Evolutionary conservation across 2,888 invertebrate genomes (phyloP).

Genomic region (Drosophila quinaria): DNA sequence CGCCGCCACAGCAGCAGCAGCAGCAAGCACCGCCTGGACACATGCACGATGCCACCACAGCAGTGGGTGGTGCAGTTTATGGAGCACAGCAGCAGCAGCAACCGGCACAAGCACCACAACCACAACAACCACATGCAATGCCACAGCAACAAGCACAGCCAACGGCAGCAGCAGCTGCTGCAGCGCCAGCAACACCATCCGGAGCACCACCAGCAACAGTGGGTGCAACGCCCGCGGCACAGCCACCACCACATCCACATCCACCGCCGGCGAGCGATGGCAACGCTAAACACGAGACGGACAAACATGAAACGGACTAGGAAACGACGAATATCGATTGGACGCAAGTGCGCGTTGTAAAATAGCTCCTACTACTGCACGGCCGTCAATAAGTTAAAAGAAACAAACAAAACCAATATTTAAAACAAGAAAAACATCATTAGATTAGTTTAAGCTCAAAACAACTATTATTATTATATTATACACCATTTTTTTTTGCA

Average conservation of each 20-base stretch:
- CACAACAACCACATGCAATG: conserved; percentile 50
- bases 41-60: conserved; percentile 61
- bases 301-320: conserved; percentile 84
- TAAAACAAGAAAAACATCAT: conserved; percentile 14
- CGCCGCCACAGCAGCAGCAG: conserved; percentile 66
- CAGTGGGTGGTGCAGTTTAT: conserved; percentile 18
- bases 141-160: conserved; percentile 28
- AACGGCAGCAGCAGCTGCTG: conserved; percentile 27
- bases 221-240: conserved; percentile 30
- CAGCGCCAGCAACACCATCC: conserved; percentile 43
- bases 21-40: conserved; percentile 58
- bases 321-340: background rate
- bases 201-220: conserved; percentile 40
- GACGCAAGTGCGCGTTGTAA: conserved; percentile 28
- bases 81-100: conserved; percentile 29
- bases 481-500: conserved; percentile 23
- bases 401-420: background rate
- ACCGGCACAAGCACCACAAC: conserved; percentile 24
- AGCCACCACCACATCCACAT: conserved; percentile 46
- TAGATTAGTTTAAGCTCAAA: conserved; percentile 42
- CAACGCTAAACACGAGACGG: conserved; percentile 75
- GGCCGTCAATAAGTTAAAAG: conserved; percentile 16
- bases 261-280: conserved; percentile 52
- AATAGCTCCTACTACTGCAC: conserved; percentile 28
- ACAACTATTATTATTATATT: conserved; percentile 14